Evolutionary conservation across 1,140 invertebrate genomes (phyloP).

Genomic region (Papilio aristodemus): DNA sequence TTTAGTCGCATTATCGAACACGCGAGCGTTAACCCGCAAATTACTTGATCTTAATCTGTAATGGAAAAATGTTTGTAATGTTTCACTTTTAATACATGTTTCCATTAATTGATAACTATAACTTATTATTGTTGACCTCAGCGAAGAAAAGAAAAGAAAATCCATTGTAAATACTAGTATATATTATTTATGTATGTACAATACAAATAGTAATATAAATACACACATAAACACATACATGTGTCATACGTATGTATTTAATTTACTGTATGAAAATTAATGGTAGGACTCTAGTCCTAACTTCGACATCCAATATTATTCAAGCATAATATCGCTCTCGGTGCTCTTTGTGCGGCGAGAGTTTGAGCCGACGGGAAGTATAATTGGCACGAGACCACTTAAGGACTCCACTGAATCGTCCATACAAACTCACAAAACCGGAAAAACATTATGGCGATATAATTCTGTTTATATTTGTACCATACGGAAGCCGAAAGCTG

Average conservation of each 20-base stretch:
- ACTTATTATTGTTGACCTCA: not conserved
- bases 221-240: too few relatives aligned
- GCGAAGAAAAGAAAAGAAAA: not conserved
- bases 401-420: conserved; percentile 45
- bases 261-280: too few relatives aligned
- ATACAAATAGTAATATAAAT: too few relatives aligned
- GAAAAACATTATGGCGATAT: conserved; percentile 76
- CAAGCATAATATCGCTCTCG: conserved; percentile 1
- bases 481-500: conserved; percentile 76
- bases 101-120: conserved; percentile 10
- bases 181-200: too few relatives aligned
- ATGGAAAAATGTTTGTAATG: conserved; percentile 10
- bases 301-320: conserved; percentile 8
- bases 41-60: conserved; percentile 27
- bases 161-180: not conserved
- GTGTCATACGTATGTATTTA: too few relatives aligned
- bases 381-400: conserved; percentile 59
- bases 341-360: conserved; percentile 25
- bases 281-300: not conserved
- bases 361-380: conserved; percentile 34
- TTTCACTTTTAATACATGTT: conserved; percentile 15
- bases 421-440: conserved; percentile 67
- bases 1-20: conserved; percentile 18
- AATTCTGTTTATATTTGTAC: conserved; percentile 75
- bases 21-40: not conserved